Evolutionary conservation across 2,888 invertebrate genomes (phyloP), one percentile per base, ranked within the genome.

Genomic region (Phania funesta): DNA sequence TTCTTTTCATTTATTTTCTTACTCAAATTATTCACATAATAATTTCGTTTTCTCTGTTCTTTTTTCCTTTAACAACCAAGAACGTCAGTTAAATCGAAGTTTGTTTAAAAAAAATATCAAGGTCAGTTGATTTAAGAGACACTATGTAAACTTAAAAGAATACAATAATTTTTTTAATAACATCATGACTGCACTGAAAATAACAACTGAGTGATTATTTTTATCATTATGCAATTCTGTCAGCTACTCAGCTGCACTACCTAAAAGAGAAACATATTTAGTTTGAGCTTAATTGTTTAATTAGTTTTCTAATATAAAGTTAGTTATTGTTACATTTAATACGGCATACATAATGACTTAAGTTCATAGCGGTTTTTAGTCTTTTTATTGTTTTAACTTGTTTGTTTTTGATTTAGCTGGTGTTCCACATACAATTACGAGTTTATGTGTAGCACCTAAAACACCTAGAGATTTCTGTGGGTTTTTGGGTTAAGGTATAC

Each of bases 371-470:
- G 68, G 65, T 75, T 52, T 70, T 64, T 44, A 26, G 11, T 35
- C 18, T 41, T 52, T n/a, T 38, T 18, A 20, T 20, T 2, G 22
- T 54, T 68, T 58, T 48, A 60, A 56, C 54, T 44, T 58, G 11
- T 20, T 32, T 85, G 84, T 87, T 85, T 84, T 84, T 85, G 83
- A 11, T 62, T 38, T 32, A 29, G 46, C 16, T 50, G 18, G 1
- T 58, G 50, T 52, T 73, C 32, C 50, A 67, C 11, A 24, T 32
- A 62, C 26, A n/a, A 60, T 22, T 9, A 3, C 38, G 11, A 20
- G 1, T 32, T 22, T 20, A 29, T 52, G 8, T 26, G 32, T 38
- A n/a, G n/a, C n/a, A n/a, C n/a, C n/a, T n/a, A n/a, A n/a, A n/a
- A n/a, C n/a, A n/a, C n/a, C n/a, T n/a, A n/a, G n/a, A n/a, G n/a